Evolutionary conservation across 1,140 invertebrate genomes (phyloP), one percentile per base, ranked within the genome.

Genomic region (Drosophila pallidifrons): DNA sequence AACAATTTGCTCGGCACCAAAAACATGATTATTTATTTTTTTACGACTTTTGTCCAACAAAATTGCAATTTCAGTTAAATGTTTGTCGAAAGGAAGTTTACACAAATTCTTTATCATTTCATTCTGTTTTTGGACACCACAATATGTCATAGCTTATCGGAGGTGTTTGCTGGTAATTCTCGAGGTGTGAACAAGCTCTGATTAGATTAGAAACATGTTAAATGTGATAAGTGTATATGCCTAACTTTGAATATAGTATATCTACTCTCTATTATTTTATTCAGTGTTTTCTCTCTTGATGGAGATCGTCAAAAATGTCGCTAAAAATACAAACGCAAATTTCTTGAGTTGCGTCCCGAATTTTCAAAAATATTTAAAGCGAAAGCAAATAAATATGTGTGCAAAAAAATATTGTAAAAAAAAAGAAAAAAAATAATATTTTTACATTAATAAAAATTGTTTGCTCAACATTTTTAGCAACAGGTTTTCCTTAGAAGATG

Each of bases 151-250:
- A 25, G 5, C 49, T 52, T 52, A 52, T 30, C 25, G 8, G 1
- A 13, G 49, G 25, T 52, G 25, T 30, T 38, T 55, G 41, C 4
- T 41, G 13, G 1, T 11, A 38, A 43, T 43, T 13, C 41, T 13
- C 7, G 41, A 4, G 30, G 30, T 38, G 52, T 16, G 15, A 38
- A 38, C 8, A 38, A 38, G 13, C 32, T 38, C 32, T 55, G 32
- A 57, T 65, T 54, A 64, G 61, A 64, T 64, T 52, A 64, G 47
- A 51, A 28, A 25, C 6, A 43, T 51, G 16, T 52, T 13, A 54
- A 30, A 25, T 41, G 30, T 35, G 35, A 16, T 41, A 57, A 38
- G 16, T 57, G 8, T 25, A 20, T 13, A 13, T 13, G 41, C 11
- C 41, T 6, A 13, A n/a, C 41, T 57, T 5, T 25, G 10, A 10